Conservation (phyloP, 1,140 invertebrate genomes). For the Micrasema minimum region DNA sequence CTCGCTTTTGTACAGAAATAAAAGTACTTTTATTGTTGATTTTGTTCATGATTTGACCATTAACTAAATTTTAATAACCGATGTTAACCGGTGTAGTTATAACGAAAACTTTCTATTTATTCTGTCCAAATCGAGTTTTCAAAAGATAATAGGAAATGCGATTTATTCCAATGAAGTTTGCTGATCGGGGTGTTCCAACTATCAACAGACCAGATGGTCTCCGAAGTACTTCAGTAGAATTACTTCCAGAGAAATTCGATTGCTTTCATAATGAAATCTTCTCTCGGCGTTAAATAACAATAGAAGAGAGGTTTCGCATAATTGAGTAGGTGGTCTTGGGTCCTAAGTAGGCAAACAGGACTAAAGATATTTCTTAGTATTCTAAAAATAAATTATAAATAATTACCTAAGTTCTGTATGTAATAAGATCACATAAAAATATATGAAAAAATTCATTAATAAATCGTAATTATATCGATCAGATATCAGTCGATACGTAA, state of each 20-base stretch:
- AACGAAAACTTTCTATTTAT: neutral
- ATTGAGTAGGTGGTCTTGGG: conserved; percentile 19
- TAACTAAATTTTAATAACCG: no score
- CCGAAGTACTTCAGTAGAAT: conserved; percentile 6
- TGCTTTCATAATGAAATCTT: conserved; percentile 29
- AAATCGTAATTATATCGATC: no score
- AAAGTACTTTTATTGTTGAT: neutral
- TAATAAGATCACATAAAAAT: no score
- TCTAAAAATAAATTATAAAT: no score
- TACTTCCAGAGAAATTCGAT: conserved; percentile 30
- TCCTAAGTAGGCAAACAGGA: neutral
- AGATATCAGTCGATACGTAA: no score
- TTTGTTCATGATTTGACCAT: neutral
- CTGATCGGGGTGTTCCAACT: neutral
- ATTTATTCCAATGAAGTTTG: conserved; percentile 12
- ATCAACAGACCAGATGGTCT: conserved; percentile 1
- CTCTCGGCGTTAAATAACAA: conserved; percentile 16
- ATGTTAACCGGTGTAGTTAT: neutral
- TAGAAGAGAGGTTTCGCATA: conserved; percentile 27
- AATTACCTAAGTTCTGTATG: no score
- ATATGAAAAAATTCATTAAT: no score
- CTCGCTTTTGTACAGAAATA: no score
- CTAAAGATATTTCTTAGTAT: no score
- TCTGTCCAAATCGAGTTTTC: neutral
- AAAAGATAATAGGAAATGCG: neutral